Conservation (phyloP, 2,888 invertebrate species). For the Drosophila mulleri region DNA sequence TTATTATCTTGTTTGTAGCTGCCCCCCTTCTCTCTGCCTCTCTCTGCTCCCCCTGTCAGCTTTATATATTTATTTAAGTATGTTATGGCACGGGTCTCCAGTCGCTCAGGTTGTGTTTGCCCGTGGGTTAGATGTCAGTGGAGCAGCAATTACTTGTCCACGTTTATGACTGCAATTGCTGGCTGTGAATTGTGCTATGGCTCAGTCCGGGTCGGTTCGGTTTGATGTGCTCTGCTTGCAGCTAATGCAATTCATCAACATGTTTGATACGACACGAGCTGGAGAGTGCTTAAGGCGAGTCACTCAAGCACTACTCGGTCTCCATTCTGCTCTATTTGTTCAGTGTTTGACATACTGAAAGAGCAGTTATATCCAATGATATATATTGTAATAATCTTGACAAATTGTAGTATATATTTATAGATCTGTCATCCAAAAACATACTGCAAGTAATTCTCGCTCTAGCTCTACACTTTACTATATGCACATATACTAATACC, state of each 20-base stretch:
- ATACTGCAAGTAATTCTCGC: too few relatives aligned
- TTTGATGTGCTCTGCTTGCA: conserved; percentile 10
- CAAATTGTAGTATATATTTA: too few relatives aligned
- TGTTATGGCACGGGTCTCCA: conserved; percentile 55
- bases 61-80: conserved; percentile 40
- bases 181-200: neutral
- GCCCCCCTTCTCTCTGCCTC: neutral
- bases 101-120: conserved; percentile 24
- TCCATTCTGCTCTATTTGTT: conserved; percentile 3
- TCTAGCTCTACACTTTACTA: too few relatives aligned
- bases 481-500: too few relatives aligned
- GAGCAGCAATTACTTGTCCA: conserved; percentile 51
- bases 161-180: conserved; percentile 14
- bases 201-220: neutral
- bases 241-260: conserved; percentile 1
- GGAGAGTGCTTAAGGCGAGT: neutral
- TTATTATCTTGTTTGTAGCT: conserved; percentile 51
- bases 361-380: neutral
- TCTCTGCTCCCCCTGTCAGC: conserved; percentile 47
- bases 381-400: too few relatives aligned
- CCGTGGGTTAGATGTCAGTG: conserved; percentile 67
- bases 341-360: neutral
- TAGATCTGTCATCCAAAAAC: too few relatives aligned
- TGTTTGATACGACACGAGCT: neutral
- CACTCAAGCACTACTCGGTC: conserved; percentile 1